Conservation (phyloP, 2,888 invertebrate genomes). For the Itoplectis maculator region DNA sequence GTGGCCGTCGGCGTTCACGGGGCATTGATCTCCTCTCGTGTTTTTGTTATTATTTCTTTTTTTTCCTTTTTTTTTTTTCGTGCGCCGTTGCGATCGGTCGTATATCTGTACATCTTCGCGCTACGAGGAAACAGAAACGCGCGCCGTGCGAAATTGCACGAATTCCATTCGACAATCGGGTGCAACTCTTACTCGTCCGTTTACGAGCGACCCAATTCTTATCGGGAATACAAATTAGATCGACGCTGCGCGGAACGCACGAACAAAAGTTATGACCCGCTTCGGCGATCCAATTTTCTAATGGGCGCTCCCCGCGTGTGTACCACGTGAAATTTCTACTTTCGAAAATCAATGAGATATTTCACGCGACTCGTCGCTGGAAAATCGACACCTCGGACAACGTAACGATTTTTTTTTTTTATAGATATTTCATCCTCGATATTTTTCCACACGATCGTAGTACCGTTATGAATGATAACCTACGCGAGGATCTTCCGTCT, state of each 20-base stretch:
- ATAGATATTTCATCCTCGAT: neutral
- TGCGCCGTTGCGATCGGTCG: neutral
- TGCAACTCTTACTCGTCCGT: constrained; percentile 24
- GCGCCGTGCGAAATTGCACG: neutral
- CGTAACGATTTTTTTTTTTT: neutral
- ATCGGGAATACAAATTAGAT: constrained; percentile 59
- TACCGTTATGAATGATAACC: too few relatives aligned
- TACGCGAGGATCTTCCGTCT: too few relatives aligned
- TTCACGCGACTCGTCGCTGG: constrained; percentile 16
- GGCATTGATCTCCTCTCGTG: constrained; percentile 53
- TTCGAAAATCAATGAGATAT: constrained; percentile 50
- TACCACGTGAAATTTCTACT: constrained; percentile 59
- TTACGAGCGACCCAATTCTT: constrained; percentile 60
- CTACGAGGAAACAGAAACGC: constrained; percentile 7
- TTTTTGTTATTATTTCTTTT: neutral
- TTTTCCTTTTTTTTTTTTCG: neutral
- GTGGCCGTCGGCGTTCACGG: constrained; percentile 11
- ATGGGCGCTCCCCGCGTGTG: constrained; percentile 9
- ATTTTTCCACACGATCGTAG: too few relatives aligned
- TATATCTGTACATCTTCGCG: neutral
- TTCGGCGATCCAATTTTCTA: constrained; percentile 54
- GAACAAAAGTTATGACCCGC: constrained; percentile 43
- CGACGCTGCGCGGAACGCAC: constrained; percentile 49
- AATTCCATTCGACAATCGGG: constrained; percentile 10
- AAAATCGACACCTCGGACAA: constrained; percentile 24